Base-by-base conservation (phyloP, 2,113 vertebrate species). In the Psettodes erumei region DNA sequence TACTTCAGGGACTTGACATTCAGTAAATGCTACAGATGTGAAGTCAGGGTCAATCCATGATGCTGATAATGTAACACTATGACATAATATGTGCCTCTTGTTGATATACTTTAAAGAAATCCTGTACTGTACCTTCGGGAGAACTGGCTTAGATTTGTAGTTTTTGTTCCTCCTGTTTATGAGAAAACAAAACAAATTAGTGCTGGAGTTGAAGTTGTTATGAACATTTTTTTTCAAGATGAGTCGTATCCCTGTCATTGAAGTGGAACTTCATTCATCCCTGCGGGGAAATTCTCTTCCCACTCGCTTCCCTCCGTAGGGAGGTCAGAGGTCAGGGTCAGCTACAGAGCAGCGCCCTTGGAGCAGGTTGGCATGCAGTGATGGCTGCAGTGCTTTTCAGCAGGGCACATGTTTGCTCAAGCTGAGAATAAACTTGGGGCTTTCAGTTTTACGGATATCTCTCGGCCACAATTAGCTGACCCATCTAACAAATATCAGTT, bases 1-100 rank as follows among this genome's bases (percentile, higher is more conserved):
- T 99, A 97, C 90, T 98, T 99, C 74, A 99, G 94, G 23, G 98
- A 98, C 90, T 96, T 98, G 71, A 99, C 96, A 2, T 99, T 96
- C 81, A 99, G 81, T 87, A 99, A 92, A 81, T 98, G 95, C 98
- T 99, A 90, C 0, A 62, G 45, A 4, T 2, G n/a, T 10, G 25
- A 81, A 53, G 28, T 32, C 23, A 62, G 2, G 51, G 47, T 78
- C 59, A 67, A n/a, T 6, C 13, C 1, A 21, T 15, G 33, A n/a
- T 45, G 47, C 33, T 45, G 5, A 70, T 4, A 18, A 61, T 10
- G 5, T 32, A 45, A 25, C 1, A 69, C 0, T 2, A 30, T 9
- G 43, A 16, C 5, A 33, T 0, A 64, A 35, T 51, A 6, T 18
- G 21, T 9, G 5, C 1, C 18, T 32, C 8, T 10, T 7, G 6